phyloP scores from a whole-genome alignment of 2,888 invertebrate genomes.

The Drosophila stalkeri region DNA sequence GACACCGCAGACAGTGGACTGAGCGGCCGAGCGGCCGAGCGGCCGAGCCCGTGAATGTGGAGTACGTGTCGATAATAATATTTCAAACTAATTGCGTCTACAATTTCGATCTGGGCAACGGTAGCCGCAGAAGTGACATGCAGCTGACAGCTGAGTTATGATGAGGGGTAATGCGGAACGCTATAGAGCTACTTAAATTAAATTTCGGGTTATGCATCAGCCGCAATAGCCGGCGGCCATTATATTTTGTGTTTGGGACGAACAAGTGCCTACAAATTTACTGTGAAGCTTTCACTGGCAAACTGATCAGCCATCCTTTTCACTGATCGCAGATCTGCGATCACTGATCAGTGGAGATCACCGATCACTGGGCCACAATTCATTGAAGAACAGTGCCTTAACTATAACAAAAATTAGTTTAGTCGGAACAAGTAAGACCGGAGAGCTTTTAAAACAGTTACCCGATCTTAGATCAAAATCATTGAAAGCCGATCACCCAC shows the following conservation, averaged over 20 bases:
- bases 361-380: conserved; percentile 31
- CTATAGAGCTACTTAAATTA: conserved; percentile 50
- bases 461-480: neutral
- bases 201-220: conserved; percentile 53
- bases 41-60: conserved; percentile 22
- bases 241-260: conserved; percentile 33
- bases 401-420: conserved; percentile 25
- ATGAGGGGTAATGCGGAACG: conserved; percentile 48
- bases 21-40: neutral
- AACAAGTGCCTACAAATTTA: conserved; percentile 72
- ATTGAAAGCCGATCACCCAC: neutral
- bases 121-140: conserved; percentile 83
- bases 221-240: conserved; percentile 67
- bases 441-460: neutral
- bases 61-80: conserved; percentile 81
- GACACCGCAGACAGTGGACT: conserved; percentile 39
- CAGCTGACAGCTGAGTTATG: conserved; percentile 82
- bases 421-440: conserved; percentile 3
- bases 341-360: conserved; percentile 27
- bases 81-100: conserved; percentile 76
- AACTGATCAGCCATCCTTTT: conserved; percentile 16
- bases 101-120: conserved; percentile 73
- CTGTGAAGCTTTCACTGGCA: conserved; percentile 72
- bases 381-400: conserved; percentile 21
- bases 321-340: neutral